Evolutionary conservation across 2,113 vertebrate species (phyloP).

Genomic region (Trematomus loennbergii): DNA sequence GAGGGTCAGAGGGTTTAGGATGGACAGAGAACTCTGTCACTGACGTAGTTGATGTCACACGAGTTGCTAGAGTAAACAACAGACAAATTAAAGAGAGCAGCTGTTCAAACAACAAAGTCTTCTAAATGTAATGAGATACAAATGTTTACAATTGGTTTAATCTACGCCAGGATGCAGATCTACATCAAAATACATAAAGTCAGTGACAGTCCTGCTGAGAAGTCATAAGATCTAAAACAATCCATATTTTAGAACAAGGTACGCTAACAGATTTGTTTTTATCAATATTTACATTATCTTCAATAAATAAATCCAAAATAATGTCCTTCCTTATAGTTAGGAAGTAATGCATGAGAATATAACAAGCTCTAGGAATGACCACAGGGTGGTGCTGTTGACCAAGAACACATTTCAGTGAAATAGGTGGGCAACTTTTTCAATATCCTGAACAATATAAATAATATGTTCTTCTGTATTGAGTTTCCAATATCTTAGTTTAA

Average conservation of each 20-base stretch:
- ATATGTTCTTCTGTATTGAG: neutral
- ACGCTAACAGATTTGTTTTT: no score
- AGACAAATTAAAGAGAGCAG: neutral
- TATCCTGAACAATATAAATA: no score
- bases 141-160: no score
- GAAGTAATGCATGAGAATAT: neutral
- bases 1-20: neutral
- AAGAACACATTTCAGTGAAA: no score
- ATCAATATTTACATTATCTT: no score
- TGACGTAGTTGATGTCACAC: neutral
- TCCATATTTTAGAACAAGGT: no score
- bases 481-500: neutral
- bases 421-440: no score
- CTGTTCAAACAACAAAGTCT: neutral
- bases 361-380: neutral
- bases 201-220: neutral
- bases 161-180: neutral
- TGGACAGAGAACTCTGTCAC: neutral
- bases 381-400: neutral
- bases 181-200: neutral
- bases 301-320: neutral
- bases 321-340: neutral
- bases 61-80: constrained; percentile 1
- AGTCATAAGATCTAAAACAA: no score
- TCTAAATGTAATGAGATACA: neutral